Evolutionary conservation across 1,140 invertebrate species (phyloP).

Genomic region (Procambarus virginalis): DNA sequence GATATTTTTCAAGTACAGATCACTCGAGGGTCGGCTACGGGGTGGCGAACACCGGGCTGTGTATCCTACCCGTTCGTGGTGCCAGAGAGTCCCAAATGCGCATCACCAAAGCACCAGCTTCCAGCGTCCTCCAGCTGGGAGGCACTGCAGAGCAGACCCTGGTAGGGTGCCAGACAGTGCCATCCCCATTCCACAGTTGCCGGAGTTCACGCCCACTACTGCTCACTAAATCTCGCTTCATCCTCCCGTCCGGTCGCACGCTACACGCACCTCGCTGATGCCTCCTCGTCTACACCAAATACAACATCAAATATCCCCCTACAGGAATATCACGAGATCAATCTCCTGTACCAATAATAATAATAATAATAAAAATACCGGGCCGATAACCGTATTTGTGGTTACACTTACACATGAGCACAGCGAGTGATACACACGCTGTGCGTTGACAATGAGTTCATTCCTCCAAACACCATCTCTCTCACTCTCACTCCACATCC

Average conservation of each 20-base stretch:
- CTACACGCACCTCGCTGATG: not conserved
- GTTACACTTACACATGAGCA: too few species aligned
- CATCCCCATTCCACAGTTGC: constrained; percentile 2
- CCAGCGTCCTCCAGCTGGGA: constrained; percentile 28
- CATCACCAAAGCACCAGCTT: constrained; percentile 34
- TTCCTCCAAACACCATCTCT: too few species aligned
- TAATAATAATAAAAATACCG: too few species aligned
- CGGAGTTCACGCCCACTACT: constrained; percentile 1
- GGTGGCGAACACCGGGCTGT: not conserved
- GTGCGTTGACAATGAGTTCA: too few species aligned
- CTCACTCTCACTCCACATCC: too few species aligned
- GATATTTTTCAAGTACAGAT: not conserved
- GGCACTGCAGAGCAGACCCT: constrained; percentile 14
- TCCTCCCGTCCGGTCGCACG: not conserved
- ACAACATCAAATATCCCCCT: not conserved
- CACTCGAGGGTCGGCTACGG: not conserved
- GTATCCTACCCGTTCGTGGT: not conserved
- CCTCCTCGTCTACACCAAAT: not conserved
- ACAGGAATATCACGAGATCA: not conserved
- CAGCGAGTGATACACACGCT: too few species aligned
- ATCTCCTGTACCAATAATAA: not conserved
- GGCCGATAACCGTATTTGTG: too few species aligned
- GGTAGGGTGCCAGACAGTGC: not conserved
- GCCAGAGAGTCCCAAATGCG: not conserved
- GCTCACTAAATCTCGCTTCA: not conserved